Conservation (phyloP, 92 coral and sea anemone species). For the Metridium senile region DNA sequence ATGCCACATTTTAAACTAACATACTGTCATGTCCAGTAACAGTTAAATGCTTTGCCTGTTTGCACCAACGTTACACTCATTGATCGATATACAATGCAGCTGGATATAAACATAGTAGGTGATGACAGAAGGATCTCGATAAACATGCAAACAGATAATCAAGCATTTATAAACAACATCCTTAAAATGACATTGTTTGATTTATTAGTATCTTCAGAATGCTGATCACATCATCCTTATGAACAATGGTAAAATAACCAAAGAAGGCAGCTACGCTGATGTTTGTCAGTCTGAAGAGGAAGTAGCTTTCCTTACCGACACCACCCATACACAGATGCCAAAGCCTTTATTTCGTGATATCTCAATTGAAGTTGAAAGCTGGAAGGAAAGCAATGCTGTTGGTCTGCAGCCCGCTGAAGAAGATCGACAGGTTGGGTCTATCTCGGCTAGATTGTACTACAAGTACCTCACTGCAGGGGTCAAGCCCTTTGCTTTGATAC, state of each 20-base stretch:
- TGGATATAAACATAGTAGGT: no score
- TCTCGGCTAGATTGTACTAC: constrained; percentile 60
- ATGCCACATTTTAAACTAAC: no score
- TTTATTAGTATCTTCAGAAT: constrained; percentile 37
- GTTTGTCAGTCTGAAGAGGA: constrained; percentile 44
- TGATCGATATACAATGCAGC: no score
- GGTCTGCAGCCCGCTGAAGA: constrained; percentile 58
- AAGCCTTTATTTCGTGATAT: constrained; percentile 37
- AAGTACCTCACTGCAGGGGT: constrained; percentile 66
- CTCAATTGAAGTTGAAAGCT: constrained; percentile 40
- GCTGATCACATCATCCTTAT: constrained; percentile 64
- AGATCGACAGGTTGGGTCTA: constrained; percentile 55
- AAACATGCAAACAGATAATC: no score
- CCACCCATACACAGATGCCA: constrained; percentile 17
- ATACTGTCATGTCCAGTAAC: no score
- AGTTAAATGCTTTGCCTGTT: no score
- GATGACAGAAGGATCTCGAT: no score
- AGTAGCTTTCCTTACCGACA: constrained; percentile 39
- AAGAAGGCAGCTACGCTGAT: constrained; percentile 47
- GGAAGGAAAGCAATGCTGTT: constrained; percentile 32
- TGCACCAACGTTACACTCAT: no score
- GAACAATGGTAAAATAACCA: constrained; percentile 56
- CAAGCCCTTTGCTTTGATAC: constrained; percentile 18
- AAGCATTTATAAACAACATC: no score
- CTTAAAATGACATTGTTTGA: no score